These are phyloP conservation scores for Bubo scandiacus DNA, from an alignment of 2,113 vertebrate species.

Conservation along the genomic window DNA sequence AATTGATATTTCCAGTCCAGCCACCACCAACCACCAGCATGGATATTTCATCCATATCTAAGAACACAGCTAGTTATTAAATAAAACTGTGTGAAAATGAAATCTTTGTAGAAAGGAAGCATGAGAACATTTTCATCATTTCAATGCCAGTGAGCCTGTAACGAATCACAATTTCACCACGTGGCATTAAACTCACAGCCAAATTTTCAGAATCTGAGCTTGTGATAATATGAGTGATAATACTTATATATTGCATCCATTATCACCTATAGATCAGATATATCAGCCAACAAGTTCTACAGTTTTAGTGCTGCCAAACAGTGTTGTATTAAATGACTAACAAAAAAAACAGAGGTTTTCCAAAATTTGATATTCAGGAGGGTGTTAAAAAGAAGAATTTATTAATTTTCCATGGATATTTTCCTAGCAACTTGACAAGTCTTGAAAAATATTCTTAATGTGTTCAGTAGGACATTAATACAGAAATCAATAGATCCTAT, in stretches of 20 bases:
- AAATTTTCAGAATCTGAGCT: not conserved
- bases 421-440: not conserved
- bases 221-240: not conserved
- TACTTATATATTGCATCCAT: not conserved
- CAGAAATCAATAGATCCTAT: not conserved
- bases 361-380: not conserved
- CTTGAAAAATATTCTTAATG: not conserved
- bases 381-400: not conserved
- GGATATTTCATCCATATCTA: not conserved
- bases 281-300: not conserved
- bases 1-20: not conserved
- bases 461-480: not conserved
- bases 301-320: not conserved
- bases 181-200: not conserved
- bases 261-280: not conserved
- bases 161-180: not conserved
- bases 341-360: not conserved
- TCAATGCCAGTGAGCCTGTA: not conserved
- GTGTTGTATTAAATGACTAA: not conserved
- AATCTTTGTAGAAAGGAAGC: not conserved
- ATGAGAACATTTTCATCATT: not conserved
- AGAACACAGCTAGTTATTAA: not conserved
- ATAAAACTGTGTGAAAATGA: not conserved
- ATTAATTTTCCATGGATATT: not conserved
- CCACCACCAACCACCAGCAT: not conserved